Evolutionary conservation across 1,140 invertebrate species (phyloP), one percentile per base, ranked within the genome.

Genomic region (Pantala flavescens): DNA sequence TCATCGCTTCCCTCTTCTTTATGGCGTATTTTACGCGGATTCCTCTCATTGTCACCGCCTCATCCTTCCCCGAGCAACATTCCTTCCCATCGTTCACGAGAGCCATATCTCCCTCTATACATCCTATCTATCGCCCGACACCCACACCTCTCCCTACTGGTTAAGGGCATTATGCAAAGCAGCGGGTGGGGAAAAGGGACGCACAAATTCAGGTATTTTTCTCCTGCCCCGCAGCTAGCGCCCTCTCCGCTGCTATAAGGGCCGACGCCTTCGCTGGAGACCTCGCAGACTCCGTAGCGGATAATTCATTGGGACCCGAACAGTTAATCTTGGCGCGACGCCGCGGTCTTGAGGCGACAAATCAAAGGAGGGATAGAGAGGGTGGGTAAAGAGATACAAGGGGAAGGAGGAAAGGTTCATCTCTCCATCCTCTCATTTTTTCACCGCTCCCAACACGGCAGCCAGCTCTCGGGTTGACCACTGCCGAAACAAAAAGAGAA

Each of bases 261-360:
- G 49, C 49, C 49, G 49, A 63, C 49, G 49, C 49, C 49, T 63
- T 63, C 49, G 49, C 49, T 21, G 49, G 49, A 63, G 49, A 63
- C 49, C 49, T 63, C 49, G 49, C 49, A 63, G 49, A 63, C 16
- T 63, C 49, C 49, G 49, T 63, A 19, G 49, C 49, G 49, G 49
- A 63, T 63, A 63, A 63, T 63, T 63, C 49, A 63, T 63, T 63
- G 49, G 49, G n/a, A 63, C 49, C 49, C 49, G 49, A 63, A 63
- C 49, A 63, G 49, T 63, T 63, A 63, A 63, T 63, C 49, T 63
- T 63, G 49, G 49, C 49, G 49, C 14, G 49, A 63, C 49, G 49
- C 49, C 49, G 49, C 49, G n/a, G 49, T 21, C 49, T 16, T 3
- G 49, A 63, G 49, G 49, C 49, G 49, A 63, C 49, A 63, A 63